Base-by-base conservation (phyloP, 2,888 invertebrate species). In the Ellobium chinense region DNA sequence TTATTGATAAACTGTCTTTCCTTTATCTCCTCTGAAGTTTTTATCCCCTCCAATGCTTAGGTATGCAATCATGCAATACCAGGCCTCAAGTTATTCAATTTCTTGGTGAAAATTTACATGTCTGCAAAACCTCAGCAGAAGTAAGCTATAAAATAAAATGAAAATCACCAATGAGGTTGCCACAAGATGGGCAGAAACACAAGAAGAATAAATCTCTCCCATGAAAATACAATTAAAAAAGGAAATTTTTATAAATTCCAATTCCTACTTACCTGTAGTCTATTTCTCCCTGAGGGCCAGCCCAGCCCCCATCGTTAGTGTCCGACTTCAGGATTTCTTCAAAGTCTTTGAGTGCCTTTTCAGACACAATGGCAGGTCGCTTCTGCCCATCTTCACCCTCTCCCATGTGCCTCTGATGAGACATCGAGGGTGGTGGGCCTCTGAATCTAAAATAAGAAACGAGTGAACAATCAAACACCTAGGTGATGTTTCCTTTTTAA, bases 261-360 rank as follows among this genome's bases (percentile, higher is more conserved):
- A n/a, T n/a, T n/a, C 3, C 36, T 0, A 65, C 62, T 70, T 62
- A 86, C 86, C 82, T 97, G 92, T 98, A 98, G 94, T 98, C 98
- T 91, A 98, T 97, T 92, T 97, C 97, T 91, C 97, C 97, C 90
- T 97, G 96, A 87, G 96, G 96, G 81, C 97, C 96, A 65, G 94
- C 93, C 98, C 98, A 98, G 84, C 97, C 97, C n/a, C 88, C 89
- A 89, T 96, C 96, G 91, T 97, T 96, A 21, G 60, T 0, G 79
- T 92, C 92, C 89, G 96, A 95, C 65, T 96, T 89, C 54, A 93
- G 95, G 87, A 98, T 96, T 91, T 97, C 96, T 93, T 98, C 98
- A 94, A 98, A 96, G 81, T 97, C 96, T 90, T 96, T 97, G 89
- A 98, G 95, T 93, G 98, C 97, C 92, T 98, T 97, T 91, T 98